Conservation (phyloP, 2,113 vertebrate genomes). For the Lagopus muta region DNA sequence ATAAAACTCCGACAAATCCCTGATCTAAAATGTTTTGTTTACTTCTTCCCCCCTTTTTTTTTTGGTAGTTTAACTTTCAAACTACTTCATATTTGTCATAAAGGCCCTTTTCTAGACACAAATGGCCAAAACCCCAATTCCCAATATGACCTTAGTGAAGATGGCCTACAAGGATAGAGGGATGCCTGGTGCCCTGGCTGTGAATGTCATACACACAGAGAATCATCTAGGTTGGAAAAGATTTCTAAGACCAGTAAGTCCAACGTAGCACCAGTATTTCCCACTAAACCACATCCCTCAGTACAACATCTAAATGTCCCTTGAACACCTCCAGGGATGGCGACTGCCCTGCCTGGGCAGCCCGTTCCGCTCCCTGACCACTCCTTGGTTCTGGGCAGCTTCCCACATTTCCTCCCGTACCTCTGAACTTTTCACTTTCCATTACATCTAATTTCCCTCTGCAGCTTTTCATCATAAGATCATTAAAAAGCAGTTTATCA, state of each 20-base stretch:
- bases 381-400: neutral
- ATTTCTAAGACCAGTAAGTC: too few relatives aligned
- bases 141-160: neutral
- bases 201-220: too few relatives aligned
- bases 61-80: neutral
- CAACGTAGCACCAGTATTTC: too few relatives aligned
- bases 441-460: neutral
- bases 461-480: neutral
- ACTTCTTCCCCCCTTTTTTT: neutral
- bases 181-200: neutral
- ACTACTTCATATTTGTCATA: neutral
- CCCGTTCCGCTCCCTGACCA: too few relatives aligned
- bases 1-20: neutral
- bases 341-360: too few relatives aligned
- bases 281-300: too few relatives aligned
- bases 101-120: neutral
- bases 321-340: too few relatives aligned
- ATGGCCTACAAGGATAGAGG: neutral
- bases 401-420: neutral
- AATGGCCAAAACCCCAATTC: too few relatives aligned
- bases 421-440: neutral
- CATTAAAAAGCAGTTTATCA: neutral
- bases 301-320: too few relatives aligned
- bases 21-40: neutral
- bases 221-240: too few relatives aligned